Evolutionary conservation across 2,113 vertebrate species (phyloP), one percentile per base, ranked within the genome.

Genomic region (Symphodus melops): DNA sequence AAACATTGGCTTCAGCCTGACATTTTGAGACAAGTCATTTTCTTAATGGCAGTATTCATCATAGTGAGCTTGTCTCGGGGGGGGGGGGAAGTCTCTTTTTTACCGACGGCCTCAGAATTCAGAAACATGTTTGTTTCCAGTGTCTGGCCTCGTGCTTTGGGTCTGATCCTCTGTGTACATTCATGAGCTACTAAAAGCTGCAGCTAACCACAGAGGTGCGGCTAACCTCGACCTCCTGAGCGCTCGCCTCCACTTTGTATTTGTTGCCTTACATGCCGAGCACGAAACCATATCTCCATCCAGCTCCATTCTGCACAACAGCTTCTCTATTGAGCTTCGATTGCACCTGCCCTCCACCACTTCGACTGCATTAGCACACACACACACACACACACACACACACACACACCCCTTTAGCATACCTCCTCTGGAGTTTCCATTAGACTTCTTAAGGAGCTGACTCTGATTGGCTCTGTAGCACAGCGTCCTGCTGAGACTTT

Each of bases 11-110:
- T 70, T 23, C 72, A 75, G 69, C 75, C 82, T 90, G 87, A 92
- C 90, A 90, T 91, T 33, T 92, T 89, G 69, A 90, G 88, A 90
- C 91, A 81, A 86, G 87, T 91, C 84, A 83, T 91, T 91, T 90
- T 83, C 87, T 71, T 86, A 90, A 90, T 92, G 83, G 88, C 75
- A 44, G 74, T 77, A 79, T 88, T 87, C 84, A 86, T 90, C 82
- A 89, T 68, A 52, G 76, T n/a, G 66, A 62, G 69, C 66, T 67
- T 67, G 80, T 83, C 79, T 81, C 72, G 0, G 1, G 46, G 42
- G 42, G 16, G 54, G 11, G 9, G 19, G 42, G 37, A 72, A 85
- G 55, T 82, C 62, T 75, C 62, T 89, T 86, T 37, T 49, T 84
- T 85, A 60, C 73, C 88, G 88, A 85, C 78, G 57, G 78, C 79